Evolutionary conservation across 2,797 vertebrate genomes (phyloP).

Genomic region (Oreochromis mossambicus): DNA sequence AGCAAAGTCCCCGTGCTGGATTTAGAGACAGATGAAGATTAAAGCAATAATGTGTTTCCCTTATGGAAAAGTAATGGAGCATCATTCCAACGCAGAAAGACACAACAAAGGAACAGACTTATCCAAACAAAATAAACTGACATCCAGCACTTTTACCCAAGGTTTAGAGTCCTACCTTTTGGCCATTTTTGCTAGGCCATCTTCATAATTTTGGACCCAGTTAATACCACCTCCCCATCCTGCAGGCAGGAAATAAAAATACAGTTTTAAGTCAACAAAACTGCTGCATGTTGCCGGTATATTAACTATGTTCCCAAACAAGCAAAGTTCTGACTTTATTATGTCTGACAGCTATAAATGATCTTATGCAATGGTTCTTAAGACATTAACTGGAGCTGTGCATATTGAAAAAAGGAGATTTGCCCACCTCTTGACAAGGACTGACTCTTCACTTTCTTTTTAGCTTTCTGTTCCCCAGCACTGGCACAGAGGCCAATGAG

Average conservation of each 20-base stretch:
- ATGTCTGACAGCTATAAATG: background rate
- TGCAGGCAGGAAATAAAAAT: slow-evolving; percentile 29
- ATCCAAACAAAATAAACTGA: background rate
- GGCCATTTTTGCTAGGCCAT: slow-evolving; percentile 75
- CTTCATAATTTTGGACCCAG: slow-evolving; percentile 84
- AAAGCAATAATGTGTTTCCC: background rate
- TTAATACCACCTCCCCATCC: slow-evolving; percentile 83
- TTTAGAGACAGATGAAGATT: background rate
- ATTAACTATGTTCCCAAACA: background rate
- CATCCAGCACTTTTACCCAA: background rate
- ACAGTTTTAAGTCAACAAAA: background rate
- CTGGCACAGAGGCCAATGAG: slow-evolving; percentile 41
- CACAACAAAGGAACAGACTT: background rate
- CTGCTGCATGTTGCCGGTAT: background rate
- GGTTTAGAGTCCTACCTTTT: slow-evolving; percentile 67
- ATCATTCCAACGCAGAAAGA: background rate
- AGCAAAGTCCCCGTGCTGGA: background rate
- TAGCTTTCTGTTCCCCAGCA: slow-evolving; percentile 22
- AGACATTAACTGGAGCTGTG: background rate
- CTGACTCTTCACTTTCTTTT: slow-evolving; percentile 1
- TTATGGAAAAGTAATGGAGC: background rate
- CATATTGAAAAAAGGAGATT: background rate
- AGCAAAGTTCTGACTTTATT: background rate
- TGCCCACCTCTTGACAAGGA: slow-evolving; percentile 58
- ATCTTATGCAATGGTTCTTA: background rate